Evolutionary conservation across 35 echinoderm and acorn worm species (phyloP), one percentile per base, ranked within the genome.

Genomic region (Apostichopus parvimensis): DNA sequence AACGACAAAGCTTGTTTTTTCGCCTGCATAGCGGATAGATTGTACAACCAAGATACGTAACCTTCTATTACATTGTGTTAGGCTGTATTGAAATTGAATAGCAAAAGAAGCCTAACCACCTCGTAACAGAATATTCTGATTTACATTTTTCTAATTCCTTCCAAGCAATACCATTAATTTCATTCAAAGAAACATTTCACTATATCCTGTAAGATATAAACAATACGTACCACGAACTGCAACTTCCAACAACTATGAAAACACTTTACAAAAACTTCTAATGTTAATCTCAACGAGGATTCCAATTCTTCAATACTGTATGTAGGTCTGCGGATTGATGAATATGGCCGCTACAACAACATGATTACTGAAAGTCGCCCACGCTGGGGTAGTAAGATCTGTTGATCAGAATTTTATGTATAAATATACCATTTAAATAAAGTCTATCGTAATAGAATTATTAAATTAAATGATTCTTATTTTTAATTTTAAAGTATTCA

Each of bases 321-420:
- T 23, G 81, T 23, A 23, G 14, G 54, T 84, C 54, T 21, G 17
- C 56, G 57, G 57, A 57, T 14, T 21, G 53, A 60, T 11, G 81
- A 84, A 84, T 59, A 84, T 84, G 81, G 81, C 81, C 81, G 81
- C 81, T 84, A 58, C 81, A 84, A 84, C 81, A 84, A 84, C 81
- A 84, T 84, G 81, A 55, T 59, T 84, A 84, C 54, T 17, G 54
- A 84, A 84, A 59, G 56, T 84, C 81, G 81, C 81, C 81, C 81
- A 84, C 81, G 81, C 81, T 59, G 21, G 81, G 81, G 81, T 14
- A 53, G 8, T 80, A 80, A 1, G 10, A 24, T 79, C 26, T 6
- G 6, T 79, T 23, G 52, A 23, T 12, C 52, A n/a, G 6, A 52
- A 24, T 79, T 13, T 77, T 9, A 77, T 4, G 75, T 18, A 77